phyloP scores from a whole-genome alignment of 2,113 vertebrate genomes.

The Erpornis zantholeuca region DNA sequence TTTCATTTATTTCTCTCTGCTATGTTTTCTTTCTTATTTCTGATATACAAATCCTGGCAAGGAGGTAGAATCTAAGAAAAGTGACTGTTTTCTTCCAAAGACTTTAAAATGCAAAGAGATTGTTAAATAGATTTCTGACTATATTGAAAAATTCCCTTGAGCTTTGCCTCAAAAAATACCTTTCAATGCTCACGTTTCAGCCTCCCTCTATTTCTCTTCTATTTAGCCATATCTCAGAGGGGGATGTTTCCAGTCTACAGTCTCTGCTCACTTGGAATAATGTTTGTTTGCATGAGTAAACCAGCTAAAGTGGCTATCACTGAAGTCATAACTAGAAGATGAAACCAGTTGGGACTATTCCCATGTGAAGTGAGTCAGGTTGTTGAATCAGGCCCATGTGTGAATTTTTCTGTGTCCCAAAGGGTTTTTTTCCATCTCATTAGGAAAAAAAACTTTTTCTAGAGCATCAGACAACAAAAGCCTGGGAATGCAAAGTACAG shows the following conservation, averaged over 20 bases:
- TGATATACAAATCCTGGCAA: not conserved
- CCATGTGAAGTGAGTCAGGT: slow-evolving; percentile 46
- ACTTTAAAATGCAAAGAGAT: not conserved
- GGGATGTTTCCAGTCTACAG: not conserved
- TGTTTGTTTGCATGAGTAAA: slow-evolving; percentile 51
- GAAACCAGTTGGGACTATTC: slow-evolving; percentile 44
- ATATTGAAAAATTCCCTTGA: not conserved
- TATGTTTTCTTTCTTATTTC: not conserved
- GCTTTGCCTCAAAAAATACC: not conserved
- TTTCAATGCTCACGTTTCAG: not conserved
- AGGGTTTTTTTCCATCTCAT: not conserved
- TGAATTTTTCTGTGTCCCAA: not conserved
- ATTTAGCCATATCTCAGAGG: not conserved
- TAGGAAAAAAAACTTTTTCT: not conserved
- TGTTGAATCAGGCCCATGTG: slow-evolving; percentile 4
- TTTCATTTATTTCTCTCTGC: not conserved
- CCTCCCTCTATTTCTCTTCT: not conserved
- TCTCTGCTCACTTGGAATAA: slow-evolving; percentile 56
- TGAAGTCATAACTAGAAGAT: not conserved
- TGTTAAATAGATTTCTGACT: not conserved
- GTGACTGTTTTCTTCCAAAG: not conserved
- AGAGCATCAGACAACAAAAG: not conserved
- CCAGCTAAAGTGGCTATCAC: slow-evolving; percentile 46
- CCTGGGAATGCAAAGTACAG: not conserved
- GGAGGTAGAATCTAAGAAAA: not conserved